phyloP scores from a whole-genome alignment of 2,113 vertebrate species.

The Chaetodon auriga region DNA sequence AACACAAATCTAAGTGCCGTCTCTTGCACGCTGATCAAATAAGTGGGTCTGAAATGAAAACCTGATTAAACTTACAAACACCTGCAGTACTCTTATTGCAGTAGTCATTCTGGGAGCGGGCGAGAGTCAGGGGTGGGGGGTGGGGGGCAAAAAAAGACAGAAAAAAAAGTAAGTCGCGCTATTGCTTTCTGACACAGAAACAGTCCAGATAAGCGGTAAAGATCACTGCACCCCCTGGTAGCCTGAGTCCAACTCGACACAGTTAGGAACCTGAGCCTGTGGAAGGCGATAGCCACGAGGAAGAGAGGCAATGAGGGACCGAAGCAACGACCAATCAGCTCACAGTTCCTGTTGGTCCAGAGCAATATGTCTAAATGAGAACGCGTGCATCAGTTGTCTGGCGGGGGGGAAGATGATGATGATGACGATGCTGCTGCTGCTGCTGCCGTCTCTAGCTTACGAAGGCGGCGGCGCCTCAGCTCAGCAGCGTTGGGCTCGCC shows the following conservation, averaged over 20 bases:
- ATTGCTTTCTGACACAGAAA: slow-evolving; percentile 60
- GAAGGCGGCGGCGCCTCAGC: slow-evolving; percentile 90
- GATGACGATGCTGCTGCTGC: too few relatives aligned
- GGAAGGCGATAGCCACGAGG: slow-evolving; percentile 43
- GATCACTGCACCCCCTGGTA: slow-evolving; percentile 35
- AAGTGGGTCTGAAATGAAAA: not conserved
- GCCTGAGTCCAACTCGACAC: slow-evolving; percentile 47
- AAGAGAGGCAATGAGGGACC: slow-evolving; percentile 43
- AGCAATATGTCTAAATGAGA: slow-evolving; percentile 41
- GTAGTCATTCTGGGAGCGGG: slow-evolving; percentile 13
- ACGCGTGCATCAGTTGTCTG: slow-evolving; percentile 84
- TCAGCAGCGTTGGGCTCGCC: slow-evolving; percentile 89
- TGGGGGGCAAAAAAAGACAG: not conserved
- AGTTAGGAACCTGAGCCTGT: slow-evolving; percentile 47
- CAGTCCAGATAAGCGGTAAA: slow-evolving; percentile 23
- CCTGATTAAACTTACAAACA: slow-evolving; percentile 28
- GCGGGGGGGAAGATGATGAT: slow-evolving; percentile 54
- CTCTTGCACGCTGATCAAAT: slow-evolving; percentile 9
- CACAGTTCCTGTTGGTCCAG: slow-evolving; percentile 61
- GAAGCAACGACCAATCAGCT: slow-evolving; percentile 25
- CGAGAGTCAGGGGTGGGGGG: not conserved
- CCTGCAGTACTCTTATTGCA: slow-evolving; percentile 44
- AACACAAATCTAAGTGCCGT: slow-evolving; percentile 35
- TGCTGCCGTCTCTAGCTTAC: slow-evolving; percentile 86
- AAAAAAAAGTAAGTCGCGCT: slow-evolving; percentile 36